Conservation (phyloP, 1,140 invertebrate species). For the Lasioglossum albipes region DNA sequence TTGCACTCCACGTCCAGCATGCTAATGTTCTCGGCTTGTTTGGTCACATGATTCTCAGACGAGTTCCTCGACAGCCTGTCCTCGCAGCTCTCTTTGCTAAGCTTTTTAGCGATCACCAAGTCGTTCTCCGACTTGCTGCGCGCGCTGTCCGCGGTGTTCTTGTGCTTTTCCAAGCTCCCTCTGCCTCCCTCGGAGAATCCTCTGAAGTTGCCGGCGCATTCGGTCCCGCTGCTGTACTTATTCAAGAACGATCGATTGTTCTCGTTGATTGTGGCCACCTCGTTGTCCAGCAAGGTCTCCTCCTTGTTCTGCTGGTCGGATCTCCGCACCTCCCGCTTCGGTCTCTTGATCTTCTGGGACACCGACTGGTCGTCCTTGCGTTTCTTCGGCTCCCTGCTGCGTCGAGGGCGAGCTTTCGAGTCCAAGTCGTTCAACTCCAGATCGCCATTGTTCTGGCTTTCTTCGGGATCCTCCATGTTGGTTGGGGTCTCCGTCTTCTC, state of each 20-base stretch:
- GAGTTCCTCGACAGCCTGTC: conserved; percentile 41
- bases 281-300: conserved; percentile 76
- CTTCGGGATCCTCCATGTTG: conserved; percentile 36
- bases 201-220: conserved; percentile 50
- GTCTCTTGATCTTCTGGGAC: conserved; percentile 63
- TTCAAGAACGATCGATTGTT: conserved; percentile 65
- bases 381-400: conserved; percentile 71
- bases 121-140: conserved; percentile 78
- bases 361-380: conserved; percentile 64
- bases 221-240: conserved; percentile 51
- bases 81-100: conserved; percentile 19
- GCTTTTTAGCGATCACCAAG: conserved; percentile 45
- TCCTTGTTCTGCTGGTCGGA: conserved; percentile 77
- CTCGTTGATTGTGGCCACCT: conserved; percentile 77
- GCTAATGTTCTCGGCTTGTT: conserved; percentile 41
- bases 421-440: conserved; percentile 60
- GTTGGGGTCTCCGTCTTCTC: conserved; percentile 1
- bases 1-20: conserved; percentile 43
- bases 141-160: conserved; percentile 41
- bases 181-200: conserved; percentile 65
- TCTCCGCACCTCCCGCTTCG: conserved; percentile 70
- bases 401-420: conserved; percentile 65
- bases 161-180: conserved; percentile 38
- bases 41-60: conserved; percentile 53
- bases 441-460: conserved; percentile 24